Conservation (phyloP, 2,113 vertebrate species). For the Chrysemys picta region DNA sequence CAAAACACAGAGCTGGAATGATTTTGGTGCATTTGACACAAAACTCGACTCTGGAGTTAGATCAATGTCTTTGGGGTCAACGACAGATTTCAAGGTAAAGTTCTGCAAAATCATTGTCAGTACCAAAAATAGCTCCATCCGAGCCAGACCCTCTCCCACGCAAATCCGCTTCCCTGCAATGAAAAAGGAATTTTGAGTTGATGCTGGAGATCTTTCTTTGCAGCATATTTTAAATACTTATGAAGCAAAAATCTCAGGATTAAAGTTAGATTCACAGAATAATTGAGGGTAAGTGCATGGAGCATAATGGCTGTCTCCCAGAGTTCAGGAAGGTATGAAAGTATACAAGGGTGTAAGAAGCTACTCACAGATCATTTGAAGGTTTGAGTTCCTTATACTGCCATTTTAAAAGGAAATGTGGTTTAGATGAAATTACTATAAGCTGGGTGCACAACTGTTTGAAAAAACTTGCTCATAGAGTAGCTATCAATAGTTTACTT, state of each 20-base stretch:
- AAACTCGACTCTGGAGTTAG: background rate
- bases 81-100: slow-evolving; percentile 46
- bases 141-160: slow-evolving; percentile 57
- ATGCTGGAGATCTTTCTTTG: background rate
- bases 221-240: background rate
- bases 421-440: too few species aligned
- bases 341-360: too few species aligned
- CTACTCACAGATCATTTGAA: too few species aligned
- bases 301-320: background rate
- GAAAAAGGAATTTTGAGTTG: background rate
- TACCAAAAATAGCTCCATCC: slow-evolving; percentile 67
- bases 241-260: background rate
- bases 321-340: too few species aligned
- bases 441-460: too few species aligned
- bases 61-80: slow-evolving; percentile 41
- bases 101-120: slow-evolving; percentile 62
- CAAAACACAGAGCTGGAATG: slow-evolving; percentile 37
- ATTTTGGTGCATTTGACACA: background rate
- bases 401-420: too few species aligned
- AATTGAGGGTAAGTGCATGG: background rate
- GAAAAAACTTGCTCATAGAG: too few species aligned
- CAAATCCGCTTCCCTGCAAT: slow-evolving; percentile 54
- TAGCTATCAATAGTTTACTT: too few species aligned
- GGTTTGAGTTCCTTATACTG: too few species aligned
- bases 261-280: background rate